Base-by-base conservation (phyloP, 2,113 vertebrate species). In the Perccottus glenii region DNA sequence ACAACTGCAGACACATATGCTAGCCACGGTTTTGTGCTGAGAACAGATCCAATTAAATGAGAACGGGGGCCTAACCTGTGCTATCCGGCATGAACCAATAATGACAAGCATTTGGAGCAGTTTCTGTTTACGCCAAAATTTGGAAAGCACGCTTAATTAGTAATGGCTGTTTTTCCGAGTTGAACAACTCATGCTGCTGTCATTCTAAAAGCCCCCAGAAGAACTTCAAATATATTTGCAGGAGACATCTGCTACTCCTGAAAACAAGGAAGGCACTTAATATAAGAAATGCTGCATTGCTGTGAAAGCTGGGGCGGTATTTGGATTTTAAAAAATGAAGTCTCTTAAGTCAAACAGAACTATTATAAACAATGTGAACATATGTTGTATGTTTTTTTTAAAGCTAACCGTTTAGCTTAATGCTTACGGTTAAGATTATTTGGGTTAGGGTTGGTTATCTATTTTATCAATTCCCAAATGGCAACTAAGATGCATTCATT, bases 91-190 rank as follows among this genome's bases (percentile, higher is more conserved):
- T 6, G 0, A 72, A 71, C 64, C 64, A 45, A 70, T 79, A 70
- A 86, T 78, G 77, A 65, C 67, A 67, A 47, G 35, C 60, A 64
- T 81, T 85, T 78, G 61, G 64, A 79, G 63, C 33, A 19, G 60
- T 59, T 57, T 82, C 52, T 71, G 59, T 82, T 82, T 67, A 73
- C 59, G 58, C 53, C 59, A 9, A 70, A 64, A 76, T 83, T 81
- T 63, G 74, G 73, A 86, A 48, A 51, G 46, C 59, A 55, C 11
- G 53, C 70, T 82, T 75, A 70, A 82, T 87, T 87, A 73, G 69
- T 84, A 83, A 85, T 72, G 68, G 61, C 58, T 81, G 67, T 57
- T 84, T 82, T 77, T 84, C n/a, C 69, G 64, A 80, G 75, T 79
- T 65, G 64, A 87, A 68, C 80, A 70, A 70, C 64, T 71, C 43